Evolutionary conservation across 2,113 vertebrate species (phyloP), one percentile per base, ranked within the genome.

Genomic region (Abramis brama): DNA sequence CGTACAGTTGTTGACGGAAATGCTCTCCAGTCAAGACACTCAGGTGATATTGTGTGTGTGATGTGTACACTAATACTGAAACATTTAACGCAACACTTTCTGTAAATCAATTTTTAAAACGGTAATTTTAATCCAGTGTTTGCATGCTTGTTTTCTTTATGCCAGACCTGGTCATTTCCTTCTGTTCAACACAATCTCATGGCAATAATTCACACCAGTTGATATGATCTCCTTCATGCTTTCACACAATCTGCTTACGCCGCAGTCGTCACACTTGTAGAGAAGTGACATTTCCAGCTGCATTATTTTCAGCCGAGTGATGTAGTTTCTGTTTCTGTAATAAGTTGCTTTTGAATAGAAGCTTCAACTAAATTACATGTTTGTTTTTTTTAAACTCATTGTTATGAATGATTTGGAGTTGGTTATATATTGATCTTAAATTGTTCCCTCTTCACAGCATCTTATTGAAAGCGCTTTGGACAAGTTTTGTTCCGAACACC

Each of bases 1-100:
- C 76, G 62, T 93, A 50, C 88, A 91, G 84, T 85, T 93, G 23
- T 92, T 94, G 5, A 52, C 83, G 66, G 93, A 92, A 83, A 90
- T 93, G 91, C 88, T 93, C 66, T 90, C 91, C 68, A 90, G 87
- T 83, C 76, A 84, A 43, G 87, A 94, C 13, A 80, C 86, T 1
- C 93, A 95, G 91, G 95, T 94, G 55, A 87, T 84, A 62, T 17
- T 80, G 39, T 52, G 23, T 50, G 23, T 33, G 47, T 83, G 62
- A 68, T 30, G 2, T 36, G 17, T 7, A 17, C 17, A 6, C 5
- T 27, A 66, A 17, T 15, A 15, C 62, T 66, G 27, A 17, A 12
- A 30, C 33, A 33, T 30, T 33, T 43, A 43, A 8, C 1, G 0
- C 1, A 8, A 43, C 39, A 43, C 7, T 43, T 9, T 8, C 39